Evolutionary conservation across 2,888 invertebrate species (phyloP).

Genomic region (Brachylomia viminalis): DNA sequence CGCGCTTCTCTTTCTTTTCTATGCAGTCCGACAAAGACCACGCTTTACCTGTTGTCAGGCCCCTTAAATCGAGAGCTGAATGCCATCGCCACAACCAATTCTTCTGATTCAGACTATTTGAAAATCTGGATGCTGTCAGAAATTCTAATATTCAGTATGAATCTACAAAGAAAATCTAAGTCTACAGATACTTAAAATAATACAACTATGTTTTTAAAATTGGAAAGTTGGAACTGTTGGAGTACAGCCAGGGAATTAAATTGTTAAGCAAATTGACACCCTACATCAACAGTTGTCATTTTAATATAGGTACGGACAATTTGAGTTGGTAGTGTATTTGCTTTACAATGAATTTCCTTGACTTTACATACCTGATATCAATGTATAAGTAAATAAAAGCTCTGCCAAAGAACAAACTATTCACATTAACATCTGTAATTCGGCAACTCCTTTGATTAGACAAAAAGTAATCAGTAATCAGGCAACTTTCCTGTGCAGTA

Average conservation of each 20-base stretch:
- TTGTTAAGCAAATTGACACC: neutral
- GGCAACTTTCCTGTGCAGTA: neutral
- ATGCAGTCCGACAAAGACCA: too few relatives aligned
- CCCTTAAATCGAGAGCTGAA: conserved; percentile 40
- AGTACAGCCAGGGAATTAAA: neutral
- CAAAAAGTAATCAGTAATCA: conserved; percentile 16
- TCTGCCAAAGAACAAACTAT: neutral
- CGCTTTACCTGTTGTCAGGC: too few relatives aligned
- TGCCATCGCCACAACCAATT: conserved; percentile 21
- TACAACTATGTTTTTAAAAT: neutral
- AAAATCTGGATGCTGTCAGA: neutral
- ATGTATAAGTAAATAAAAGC: neutral
- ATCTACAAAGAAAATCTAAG: neutral
- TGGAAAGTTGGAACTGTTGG: neutral
- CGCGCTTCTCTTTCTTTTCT: too few relatives aligned
- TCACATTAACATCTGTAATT: conserved; percentile 9
- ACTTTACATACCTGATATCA: neutral
- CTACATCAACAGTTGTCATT: neutral
- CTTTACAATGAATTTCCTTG: neutral
- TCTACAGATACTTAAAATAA: neutral
- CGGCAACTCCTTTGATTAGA: neutral
- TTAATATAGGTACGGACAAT: neutral
- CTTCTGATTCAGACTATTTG: conserved; percentile 8
- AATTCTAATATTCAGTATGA: neutral
- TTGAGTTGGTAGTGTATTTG: neutral